Evolutionary conservation across 2,113 vertebrate species (phyloP), one percentile per base, ranked within the genome.

Genomic region (Pipra filicauda): DNA sequence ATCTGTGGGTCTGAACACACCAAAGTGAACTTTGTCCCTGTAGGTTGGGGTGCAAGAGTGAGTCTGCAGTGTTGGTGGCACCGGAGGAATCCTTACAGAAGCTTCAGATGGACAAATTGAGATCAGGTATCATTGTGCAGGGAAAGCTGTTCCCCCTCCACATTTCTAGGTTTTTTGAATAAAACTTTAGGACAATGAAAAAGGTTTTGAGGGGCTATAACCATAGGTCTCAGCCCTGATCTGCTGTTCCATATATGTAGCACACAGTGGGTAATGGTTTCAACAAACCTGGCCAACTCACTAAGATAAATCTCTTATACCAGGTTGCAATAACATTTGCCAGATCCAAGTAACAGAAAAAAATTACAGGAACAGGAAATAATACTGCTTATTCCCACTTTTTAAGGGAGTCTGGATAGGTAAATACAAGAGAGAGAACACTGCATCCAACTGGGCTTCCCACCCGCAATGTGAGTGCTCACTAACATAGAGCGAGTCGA

Each of bases 391-490:
- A 22, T 55, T 79, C 52, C 44, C 71, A 57, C 28, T 59, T 55
- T 79, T 37, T 41, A 61, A 64, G n/a, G 37, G 13, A 52, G 41
- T 44, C 27, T 43, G 16, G 9, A 24, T 2, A 2, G 23, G 26
- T 66, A 39, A 70, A 11, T 41, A 41, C 0, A 10, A 49, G 75
- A 88, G 78, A 62, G 0, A 0, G 33, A 62, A n/a, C 21, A 30
- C 28, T 33, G 22, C 31, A n/a, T 35, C 39, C 30, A 48, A 28
- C 81, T 43, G 48, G 35, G 39, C 30, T 82, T 77, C 58, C 74
- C 0, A 0, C 27, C 37, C 0, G 0, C 26, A 12, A 13, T 2
- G 4, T 33, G 54, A 66, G 31, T 1, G 1, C 51, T 86, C 37
- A 11, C 61, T 27, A 37, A 46, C 0, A 4, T 5, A 4, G 58